A percentile compares a stretch with the other conserved stretches of the same genome.
Conservation (phyloP, 2,797 vertebrate species). For the Pteronotus mesoamericanus region DNA sequence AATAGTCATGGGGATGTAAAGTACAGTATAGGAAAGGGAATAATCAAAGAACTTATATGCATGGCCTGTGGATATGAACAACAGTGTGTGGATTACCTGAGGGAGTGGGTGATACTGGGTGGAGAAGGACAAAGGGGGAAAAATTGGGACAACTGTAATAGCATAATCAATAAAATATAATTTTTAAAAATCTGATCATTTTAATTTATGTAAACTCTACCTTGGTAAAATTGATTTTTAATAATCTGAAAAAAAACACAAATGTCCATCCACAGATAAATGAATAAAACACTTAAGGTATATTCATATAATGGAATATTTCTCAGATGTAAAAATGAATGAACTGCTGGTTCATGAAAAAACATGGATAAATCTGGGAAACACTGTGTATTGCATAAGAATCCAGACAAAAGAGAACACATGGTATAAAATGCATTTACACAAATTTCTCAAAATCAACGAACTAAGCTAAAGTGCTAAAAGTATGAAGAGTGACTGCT, state of each 20-base stretch:
- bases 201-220: not conserved
- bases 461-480: not conserved
- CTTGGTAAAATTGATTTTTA: not conserved
- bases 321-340: not conserved
- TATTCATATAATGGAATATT: not conserved
- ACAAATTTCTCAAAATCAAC: not conserved
- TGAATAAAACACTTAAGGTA: not conserved
- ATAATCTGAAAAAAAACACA: not conserved
- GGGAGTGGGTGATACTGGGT: too few relatives aligned
- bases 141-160: too few relatives aligned
- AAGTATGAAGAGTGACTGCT: not conserved
- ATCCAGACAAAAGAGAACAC: not conserved
- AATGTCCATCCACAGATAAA: not conserved
- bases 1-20: too few relatives aligned
- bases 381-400: not conserved
- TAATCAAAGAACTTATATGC: too few relatives aligned
- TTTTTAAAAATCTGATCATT: not conserved
- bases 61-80: too few relatives aligned
- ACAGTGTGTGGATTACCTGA: too few relatives aligned
- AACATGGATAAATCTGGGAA: not conserved
- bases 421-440: not conserved
- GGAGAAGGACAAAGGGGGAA: too few relatives aligned
- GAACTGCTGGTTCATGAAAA: not conserved
- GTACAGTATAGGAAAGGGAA: too few relatives aligned
- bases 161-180: too few relatives aligned